A percentile compares a stretch with the other conserved stretches of the same genome.
Evolutionary conservation across 1,140 invertebrate species (phyloP).

Genomic region (Cryptotermes secundus): DNA sequence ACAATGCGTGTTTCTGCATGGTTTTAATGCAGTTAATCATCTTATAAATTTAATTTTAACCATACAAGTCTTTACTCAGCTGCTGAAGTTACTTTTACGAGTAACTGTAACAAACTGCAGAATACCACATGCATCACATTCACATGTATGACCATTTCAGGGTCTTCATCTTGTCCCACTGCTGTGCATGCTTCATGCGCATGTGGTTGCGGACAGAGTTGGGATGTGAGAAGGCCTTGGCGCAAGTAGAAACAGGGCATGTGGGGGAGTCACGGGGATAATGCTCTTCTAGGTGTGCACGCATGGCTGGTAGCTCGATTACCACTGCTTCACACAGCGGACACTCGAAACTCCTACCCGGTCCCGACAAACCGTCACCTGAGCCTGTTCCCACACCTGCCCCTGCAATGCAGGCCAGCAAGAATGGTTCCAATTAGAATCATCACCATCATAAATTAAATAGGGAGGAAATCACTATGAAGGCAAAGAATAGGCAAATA

Average conservation of each 20-base stretch:
- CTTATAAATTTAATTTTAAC: too few species aligned
- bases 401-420: constrained; percentile 35
- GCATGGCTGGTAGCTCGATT: constrained; percentile 62
- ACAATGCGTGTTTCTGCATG: not conserved
- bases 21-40: too few species aligned
- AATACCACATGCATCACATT: not conserved
- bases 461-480: not conserved
- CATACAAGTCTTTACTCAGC: not conserved
- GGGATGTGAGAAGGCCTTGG: constrained; percentile 72
- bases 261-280: constrained; percentile 78
- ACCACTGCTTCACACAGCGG: constrained; percentile 68
- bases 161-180: constrained; percentile 79
- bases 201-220: constrained; percentile 83
- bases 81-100: not conserved
- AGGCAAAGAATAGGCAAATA: constrained; percentile 1
- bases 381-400: constrained; percentile 13
- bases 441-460: constrained; percentile 10
- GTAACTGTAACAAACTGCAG: not conserved
- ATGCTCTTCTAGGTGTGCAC: constrained; percentile 73
- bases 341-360: constrained; percentile 49
- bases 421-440: constrained; percentile 33
- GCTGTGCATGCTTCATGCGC: constrained; percentile 73
- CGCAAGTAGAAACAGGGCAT: constrained; percentile 72
- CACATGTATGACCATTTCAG: constrained; percentile 59
- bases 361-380: constrained; percentile 4